These are phyloP conservation scores for Hippocampus barbouri DNA, from an alignment of 2,113 vertebrate genomes.

Conservation along the genomic window DNA sequence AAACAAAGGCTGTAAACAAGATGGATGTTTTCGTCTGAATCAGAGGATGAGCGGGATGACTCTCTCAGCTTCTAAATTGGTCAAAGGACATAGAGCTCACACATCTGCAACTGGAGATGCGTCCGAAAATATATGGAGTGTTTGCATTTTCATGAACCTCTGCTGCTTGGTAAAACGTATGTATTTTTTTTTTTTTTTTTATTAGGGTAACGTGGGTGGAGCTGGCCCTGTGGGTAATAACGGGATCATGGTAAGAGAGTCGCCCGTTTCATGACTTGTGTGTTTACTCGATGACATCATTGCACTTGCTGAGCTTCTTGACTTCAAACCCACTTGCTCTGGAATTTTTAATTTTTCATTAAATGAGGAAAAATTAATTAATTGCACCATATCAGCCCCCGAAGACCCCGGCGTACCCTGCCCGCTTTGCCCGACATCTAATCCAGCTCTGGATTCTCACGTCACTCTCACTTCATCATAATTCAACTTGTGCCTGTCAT, in stretches of 20 bases:
- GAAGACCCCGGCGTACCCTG: too few species aligned
- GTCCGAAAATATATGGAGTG: neutral
- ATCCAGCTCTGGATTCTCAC: too few species aligned
- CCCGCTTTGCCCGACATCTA: too few species aligned
- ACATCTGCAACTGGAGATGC: neutral
- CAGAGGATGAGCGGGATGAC: neutral
- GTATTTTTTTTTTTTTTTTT: constrained; percentile 16
- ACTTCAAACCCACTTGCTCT: too few species aligned
- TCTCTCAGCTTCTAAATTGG: neutral
- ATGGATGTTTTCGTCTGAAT: neutral
- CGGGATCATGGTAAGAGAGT: constrained; percentile 69
- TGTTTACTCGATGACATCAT: constrained; percentile 21
- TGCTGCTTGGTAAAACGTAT: neutral
- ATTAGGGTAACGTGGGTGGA: constrained; percentile 73
- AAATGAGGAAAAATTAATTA: too few species aligned
- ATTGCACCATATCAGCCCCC: too few species aligned
- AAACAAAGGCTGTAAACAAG: neutral
- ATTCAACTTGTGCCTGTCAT: too few species aligned
- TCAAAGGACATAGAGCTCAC: too few species aligned
- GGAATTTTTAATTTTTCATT: too few species aligned
- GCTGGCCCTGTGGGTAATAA: constrained; percentile 67
- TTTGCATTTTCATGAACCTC: constrained; percentile 14
- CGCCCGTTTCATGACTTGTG: constrained; percentile 8
- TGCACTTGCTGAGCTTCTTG: neutral
- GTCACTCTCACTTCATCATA: too few species aligned